Conservation (phyloP, 1,140 invertebrate species). For the Acromyrmex heyeri region DNA sequence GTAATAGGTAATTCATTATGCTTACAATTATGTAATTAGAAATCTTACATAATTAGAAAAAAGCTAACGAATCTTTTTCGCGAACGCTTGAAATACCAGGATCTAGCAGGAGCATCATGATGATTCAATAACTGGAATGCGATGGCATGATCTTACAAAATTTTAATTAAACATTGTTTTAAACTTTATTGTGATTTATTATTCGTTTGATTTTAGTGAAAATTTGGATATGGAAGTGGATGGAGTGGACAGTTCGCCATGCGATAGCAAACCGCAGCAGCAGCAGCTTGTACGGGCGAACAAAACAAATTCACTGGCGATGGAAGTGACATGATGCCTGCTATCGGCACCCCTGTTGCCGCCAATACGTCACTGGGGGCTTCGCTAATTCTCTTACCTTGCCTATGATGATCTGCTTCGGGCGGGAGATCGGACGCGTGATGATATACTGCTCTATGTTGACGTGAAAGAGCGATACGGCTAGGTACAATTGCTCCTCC, state of each 20-base stretch:
- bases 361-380: conserved; percentile 85
- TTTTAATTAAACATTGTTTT: neutral
- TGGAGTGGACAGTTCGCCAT: conserved; percentile 81
- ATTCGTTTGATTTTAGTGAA: conserved; percentile 80
- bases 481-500: conserved; percentile 74
- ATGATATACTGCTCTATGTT: conserved; percentile 59
- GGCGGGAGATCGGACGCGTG: conserved; percentile 45
- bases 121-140: neutral
- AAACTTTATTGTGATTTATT: neutral
- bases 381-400: conserved; percentile 84
- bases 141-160: neutral
- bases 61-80: neutral
- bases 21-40: neutral
- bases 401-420: conserved; percentile 72
- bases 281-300: conserved; percentile 84
- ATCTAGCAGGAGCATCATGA: neutral
- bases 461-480: conserved; percentile 76
- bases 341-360: conserved; percentile 84
- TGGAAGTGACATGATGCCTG: conserved; percentile 87
- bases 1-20: conserved; percentile 84
- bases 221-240: conserved; percentile 85
- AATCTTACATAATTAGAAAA: neutral
- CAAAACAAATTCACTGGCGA: conserved; percentile 85
- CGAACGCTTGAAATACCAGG: neutral
- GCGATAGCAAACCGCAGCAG: conserved; percentile 83